phyloP scores from a whole-genome alignment of 2,888 invertebrate genomes.

The Athalia circularis region DNA sequence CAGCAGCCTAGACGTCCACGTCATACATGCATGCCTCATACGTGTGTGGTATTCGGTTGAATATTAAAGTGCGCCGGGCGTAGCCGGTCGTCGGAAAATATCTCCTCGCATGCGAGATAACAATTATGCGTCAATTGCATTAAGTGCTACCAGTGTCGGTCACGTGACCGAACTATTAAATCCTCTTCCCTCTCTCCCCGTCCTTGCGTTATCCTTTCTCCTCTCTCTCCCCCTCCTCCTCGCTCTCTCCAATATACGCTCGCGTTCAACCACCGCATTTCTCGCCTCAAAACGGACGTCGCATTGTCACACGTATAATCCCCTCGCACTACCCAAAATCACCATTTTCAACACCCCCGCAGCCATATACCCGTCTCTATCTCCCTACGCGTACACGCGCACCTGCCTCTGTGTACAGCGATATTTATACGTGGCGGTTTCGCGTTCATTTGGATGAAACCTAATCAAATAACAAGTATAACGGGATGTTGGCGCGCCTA shows the following conservation, averaged over 20 bases:
- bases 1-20: too few relatives aligned
- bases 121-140: conserved; percentile 41
- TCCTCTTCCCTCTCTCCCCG: background rate
- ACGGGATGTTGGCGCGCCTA: conserved; percentile 5
- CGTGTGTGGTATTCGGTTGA: too few relatives aligned
- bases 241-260: background rate
- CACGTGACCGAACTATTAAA: conserved; percentile 36
- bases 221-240: background rate
- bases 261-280: background rate
- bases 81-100: conserved; percentile 22
- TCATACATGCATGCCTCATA: too few relatives aligned
- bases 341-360: background rate
- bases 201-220: background rate
- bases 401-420: conserved; percentile 1
- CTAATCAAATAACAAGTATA: conserved; percentile 22
- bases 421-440: conserved; percentile 11
- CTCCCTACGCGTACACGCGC: background rate
- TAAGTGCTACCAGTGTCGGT: conserved; percentile 37
- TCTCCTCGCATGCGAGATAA: conserved; percentile 39
- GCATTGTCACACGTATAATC: background rate
- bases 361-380: background rate
- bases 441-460: conserved; percentile 28
- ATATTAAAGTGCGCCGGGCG: background rate
- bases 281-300: background rate
- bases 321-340: too few relatives aligned